phyloP scores from a whole-genome alignment of 92 coral and sea anemone genomes.

The Meandrina meandrites region DNA sequence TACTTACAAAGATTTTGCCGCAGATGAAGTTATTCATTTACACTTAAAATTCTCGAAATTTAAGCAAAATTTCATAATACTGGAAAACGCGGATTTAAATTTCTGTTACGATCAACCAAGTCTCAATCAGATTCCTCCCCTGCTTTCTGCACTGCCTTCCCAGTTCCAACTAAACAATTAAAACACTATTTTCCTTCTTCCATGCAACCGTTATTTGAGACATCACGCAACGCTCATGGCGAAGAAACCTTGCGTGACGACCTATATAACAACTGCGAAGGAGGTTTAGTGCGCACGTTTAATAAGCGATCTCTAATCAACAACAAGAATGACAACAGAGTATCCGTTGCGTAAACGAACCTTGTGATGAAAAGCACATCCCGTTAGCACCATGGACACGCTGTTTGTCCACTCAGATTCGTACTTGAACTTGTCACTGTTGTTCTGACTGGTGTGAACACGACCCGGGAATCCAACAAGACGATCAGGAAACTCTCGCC shows the following conservation, averaged over 20 bases:
- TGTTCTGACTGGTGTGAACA: slow-evolving; percentile 79
- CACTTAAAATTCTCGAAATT: too few relatives aligned
- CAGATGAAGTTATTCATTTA: too few relatives aligned
- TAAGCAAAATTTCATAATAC: too few relatives aligned
- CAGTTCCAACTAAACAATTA: not conserved
- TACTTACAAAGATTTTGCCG: too few relatives aligned
- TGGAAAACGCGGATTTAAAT: too few relatives aligned
- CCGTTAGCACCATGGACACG: slow-evolving; percentile 97
- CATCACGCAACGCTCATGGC: not conserved
- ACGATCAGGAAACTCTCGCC: slow-evolving; percentile 98
- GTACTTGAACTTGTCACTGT: slow-evolving; percentile 64
- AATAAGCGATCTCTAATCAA: not conserved
- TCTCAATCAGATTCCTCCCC: not conserved
- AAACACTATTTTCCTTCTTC: not conserved
- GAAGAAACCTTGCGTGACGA: not conserved
- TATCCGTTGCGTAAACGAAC: slow-evolving; percentile 31
- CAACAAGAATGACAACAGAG: not conserved
- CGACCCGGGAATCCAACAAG: slow-evolving; percentile 98
- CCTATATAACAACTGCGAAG: not conserved
- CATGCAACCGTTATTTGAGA: not conserved
- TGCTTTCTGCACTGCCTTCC: not conserved
- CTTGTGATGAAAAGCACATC: slow-evolving; percentile 97
- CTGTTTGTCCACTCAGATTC: slow-evolving; percentile 98
- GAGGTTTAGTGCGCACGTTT: not conserved
- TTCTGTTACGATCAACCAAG: not conserved